Base-by-base conservation (phyloP, 2,113 vertebrate species). In the Hoplias malabaricus region DNA sequence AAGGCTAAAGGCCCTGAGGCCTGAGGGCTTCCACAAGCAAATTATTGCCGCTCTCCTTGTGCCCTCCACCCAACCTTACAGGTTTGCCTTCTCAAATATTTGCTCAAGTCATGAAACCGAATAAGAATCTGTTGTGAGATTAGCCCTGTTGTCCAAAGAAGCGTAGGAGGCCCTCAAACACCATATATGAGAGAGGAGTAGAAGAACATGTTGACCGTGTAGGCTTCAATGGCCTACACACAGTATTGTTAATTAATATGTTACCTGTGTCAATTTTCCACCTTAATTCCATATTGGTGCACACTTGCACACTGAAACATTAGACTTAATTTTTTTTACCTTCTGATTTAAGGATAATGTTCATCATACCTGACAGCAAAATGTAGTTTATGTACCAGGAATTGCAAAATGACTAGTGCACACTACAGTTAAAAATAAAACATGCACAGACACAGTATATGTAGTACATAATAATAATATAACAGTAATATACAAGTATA, bases 31-130 rank as follows among this genome's bases (percentile, higher is more conserved):
- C 23, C 61, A 79, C 79, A 84, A 21, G 69, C 57, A 33, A 7
- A 48, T 27, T 67, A 77, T 48, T 76, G 78, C 68, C 61, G 69
- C 77, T 57, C 54, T 57, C 54, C 13, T 57, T 8, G 5, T 29
- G 2, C 1, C 43, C 43, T 13, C 53, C 6, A 9, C 54, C 71
- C 65, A 54, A 63, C 50, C 79, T 46, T 74, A 27, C 75, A 63
- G 27, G 7, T 29, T 38, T 8, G 65, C 43, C 54, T 40, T 11
- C 13, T 31, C 56, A 86, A 89, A 79, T 77, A 78, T 86, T 89
- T 72, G 62, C 2, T 86, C 40, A 83, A 77, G 50, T 81, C 83
- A 72, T 78, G 66, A 13, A 56, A 40, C 71, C 54, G 25, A 62
- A 72, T 40, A 65, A 68, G 57, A 42, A 19, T 46, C 56, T 57